Evolutionary conservation across 2,113 vertebrate species (phyloP).

Genomic region (Elgaria multicarinata): DNA sequence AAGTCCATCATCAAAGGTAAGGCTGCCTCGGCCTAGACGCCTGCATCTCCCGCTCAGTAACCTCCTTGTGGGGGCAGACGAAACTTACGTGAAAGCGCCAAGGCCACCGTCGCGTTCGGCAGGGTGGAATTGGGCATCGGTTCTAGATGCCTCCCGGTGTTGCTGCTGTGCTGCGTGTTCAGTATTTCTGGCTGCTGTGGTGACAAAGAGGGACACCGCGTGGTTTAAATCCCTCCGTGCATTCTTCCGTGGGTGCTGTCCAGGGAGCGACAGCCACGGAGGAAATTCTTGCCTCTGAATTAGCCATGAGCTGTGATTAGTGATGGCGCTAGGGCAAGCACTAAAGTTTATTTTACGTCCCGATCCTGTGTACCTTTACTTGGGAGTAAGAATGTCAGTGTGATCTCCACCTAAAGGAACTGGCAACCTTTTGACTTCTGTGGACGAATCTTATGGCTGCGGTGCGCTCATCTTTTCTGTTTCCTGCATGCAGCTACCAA

Average conservation of each 20-base stretch:
- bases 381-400: neutral
- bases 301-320: neutral
- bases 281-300: neutral
- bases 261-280: neutral
- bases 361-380: neutral
- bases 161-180: neutral
- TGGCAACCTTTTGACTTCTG: neutral
- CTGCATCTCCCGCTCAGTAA: neutral
- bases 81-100: too few species aligned
- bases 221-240: neutral
- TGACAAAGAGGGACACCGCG: neutral
- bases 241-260: neutral
- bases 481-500: constrained; percentile 84
- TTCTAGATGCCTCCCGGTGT: neutral
- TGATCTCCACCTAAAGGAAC: neutral
- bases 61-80: too few species aligned
- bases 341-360: neutral
- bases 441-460: neutral
- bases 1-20: constrained; percentile 97
- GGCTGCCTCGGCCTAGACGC: neutral
- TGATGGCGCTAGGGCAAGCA: neutral
- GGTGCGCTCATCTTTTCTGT: neutral
- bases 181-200: neutral
- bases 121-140: neutral
- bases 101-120: neutral